phyloP scores from a whole-genome alignment of 2,888 invertebrate species.

The Conops quadrifasciatus region DNA sequence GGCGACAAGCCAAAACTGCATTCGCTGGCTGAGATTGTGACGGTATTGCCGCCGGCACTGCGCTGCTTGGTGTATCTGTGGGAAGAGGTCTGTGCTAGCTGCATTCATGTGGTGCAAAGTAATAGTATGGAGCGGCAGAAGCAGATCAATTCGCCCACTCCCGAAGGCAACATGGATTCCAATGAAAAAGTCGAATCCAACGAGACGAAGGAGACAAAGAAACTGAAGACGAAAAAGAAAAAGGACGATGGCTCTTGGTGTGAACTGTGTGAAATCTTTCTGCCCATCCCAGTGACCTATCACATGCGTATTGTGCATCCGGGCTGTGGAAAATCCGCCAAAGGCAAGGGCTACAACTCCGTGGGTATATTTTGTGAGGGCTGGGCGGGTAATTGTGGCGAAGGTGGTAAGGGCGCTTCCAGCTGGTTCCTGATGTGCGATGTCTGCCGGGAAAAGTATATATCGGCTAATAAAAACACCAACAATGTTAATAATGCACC shows the following conservation, averaged over 20 bases:
- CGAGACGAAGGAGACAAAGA: slow-evolving; percentile 47
- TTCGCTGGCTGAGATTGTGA: slow-evolving; percentile 68
- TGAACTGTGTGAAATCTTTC: slow-evolving; percentile 85
- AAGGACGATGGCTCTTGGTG: slow-evolving; percentile 70
- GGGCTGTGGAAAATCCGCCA: slow-evolving; percentile 87
- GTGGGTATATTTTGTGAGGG: slow-evolving; percentile 87
- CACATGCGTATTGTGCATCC: slow-evolving; percentile 92
- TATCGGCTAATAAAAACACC: slow-evolving; percentile 61
- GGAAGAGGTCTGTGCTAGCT: slow-evolving; percentile 82
- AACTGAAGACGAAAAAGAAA: slow-evolving; percentile 59
- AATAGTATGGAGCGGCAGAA: slow-evolving; percentile 59
- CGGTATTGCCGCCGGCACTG: slow-evolving; percentile 85
- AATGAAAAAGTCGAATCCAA: slow-evolving; percentile 45
- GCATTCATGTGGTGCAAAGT: slow-evolving; percentile 70
- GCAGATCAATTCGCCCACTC: slow-evolving; percentile 48
- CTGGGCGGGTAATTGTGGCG: slow-evolving; percentile 89
- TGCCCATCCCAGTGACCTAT: slow-evolving; percentile 82
- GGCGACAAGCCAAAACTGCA: slow-evolving; percentile 59
- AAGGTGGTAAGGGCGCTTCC: slow-evolving; percentile 79
- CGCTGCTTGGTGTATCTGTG: slow-evolving; percentile 88
- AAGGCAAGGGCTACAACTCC: slow-evolving; percentile 91
- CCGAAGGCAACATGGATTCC: slow-evolving; percentile 47
- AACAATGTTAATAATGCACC: slow-evolving; percentile 60
- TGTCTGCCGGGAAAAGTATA: slow-evolving; percentile 82
- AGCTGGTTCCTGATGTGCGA: slow-evolving; percentile 95